Conservation (phyloP, 2,888 invertebrate species). For the Dicycla oo region DNA sequence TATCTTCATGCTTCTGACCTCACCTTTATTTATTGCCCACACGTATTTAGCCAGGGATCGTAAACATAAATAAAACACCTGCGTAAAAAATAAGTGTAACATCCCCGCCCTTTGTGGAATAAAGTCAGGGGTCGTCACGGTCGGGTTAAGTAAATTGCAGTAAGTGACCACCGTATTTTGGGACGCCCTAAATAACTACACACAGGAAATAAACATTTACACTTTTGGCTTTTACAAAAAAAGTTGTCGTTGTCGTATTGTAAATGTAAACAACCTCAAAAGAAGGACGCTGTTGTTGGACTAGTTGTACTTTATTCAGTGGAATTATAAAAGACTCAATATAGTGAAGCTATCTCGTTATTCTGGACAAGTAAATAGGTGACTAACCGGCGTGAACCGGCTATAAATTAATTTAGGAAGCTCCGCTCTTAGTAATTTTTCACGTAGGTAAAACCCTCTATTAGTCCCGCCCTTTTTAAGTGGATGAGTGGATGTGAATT, state of each 20-base stretch:
- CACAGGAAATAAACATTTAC: slow-evolving; percentile 38
- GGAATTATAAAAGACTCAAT: not conserved
- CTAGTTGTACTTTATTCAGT: not conserved
- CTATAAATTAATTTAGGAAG: slow-evolving; percentile 43
- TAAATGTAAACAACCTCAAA: not conserved
- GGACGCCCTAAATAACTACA: slow-evolving; percentile 34
- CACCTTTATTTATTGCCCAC: slow-evolving; percentile 39
- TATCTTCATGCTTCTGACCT: slow-evolving; percentile 19
- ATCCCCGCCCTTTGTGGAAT: slow-evolving; percentile 18
- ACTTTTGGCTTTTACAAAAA: slow-evolving; percentile 8
- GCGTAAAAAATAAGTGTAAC: slow-evolving; percentile 57
- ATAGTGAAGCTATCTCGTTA: slow-evolving; percentile 31
- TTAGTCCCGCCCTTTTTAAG: slow-evolving; percentile 19
- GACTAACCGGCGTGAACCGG: not conserved
- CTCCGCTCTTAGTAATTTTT: slow-evolving; percentile 34
- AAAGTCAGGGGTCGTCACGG: slow-evolving; percentile 44
- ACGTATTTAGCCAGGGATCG: slow-evolving; percentile 35
- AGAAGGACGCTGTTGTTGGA: not conserved
- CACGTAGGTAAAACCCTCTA: not conserved
- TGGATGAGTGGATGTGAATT: slow-evolving; percentile 25
- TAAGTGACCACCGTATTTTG: slow-evolving; percentile 39
- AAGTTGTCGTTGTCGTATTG: not conserved
- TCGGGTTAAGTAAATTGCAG: slow-evolving; percentile 53
- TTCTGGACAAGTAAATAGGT: slow-evolving; percentile 25
- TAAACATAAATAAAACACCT: slow-evolving; percentile 54